Evolutionary conservation across 2,113 vertebrate species (phyloP), one percentile per base, ranked within the genome.

Genomic region (Brienomyrus longianalis): DNA sequence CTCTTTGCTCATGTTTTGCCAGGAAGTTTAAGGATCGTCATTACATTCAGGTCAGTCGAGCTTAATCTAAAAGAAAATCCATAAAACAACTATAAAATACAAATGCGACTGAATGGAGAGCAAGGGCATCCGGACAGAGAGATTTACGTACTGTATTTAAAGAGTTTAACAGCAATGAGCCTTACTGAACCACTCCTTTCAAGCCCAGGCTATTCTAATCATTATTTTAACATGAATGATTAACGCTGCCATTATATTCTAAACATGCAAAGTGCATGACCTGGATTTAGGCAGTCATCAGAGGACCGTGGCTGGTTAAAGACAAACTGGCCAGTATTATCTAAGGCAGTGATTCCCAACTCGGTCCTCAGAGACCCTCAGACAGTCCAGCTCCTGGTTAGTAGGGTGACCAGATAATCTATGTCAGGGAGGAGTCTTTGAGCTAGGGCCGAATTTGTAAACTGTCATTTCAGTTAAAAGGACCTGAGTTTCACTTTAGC

Each of bases 61-160:
- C 74, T 80, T 80, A 80, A 80, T 43, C 35, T 15, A 80, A 80
- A 80, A 80, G 35, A 80, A 80, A 80, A 43, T 39, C 74, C 74
- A 80, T 80, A 80, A 80, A 80, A 80, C 15, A 80, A 80, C 31
- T 35, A 80, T 80, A 80, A 80, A 80, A 80, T 35, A 80, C 74
- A 43, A 80, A 80, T 3, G 74, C 5, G 7, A 43, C 35, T 80
- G 74, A 80, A 80, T 17, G 74, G 17, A 80, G 74, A 80, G 31
- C 74, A 80, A 80, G 74, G 74, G 17, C 31, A 80, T 15, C 5
- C 17, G 15, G 74, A 39, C 74, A 80, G 35, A 39, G 35, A 80
- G 31, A 80, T 80, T 80, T 39, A 43, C 74, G 31, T 39, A 80
- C 74, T 80, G 74, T 80, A 80, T 80, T 80, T 80, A 80, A 80